These are phyloP conservation scores for Cygnus atratus DNA, from an alignment of 2,113 vertebrate genomes.

Conservation along the genomic window DNA sequence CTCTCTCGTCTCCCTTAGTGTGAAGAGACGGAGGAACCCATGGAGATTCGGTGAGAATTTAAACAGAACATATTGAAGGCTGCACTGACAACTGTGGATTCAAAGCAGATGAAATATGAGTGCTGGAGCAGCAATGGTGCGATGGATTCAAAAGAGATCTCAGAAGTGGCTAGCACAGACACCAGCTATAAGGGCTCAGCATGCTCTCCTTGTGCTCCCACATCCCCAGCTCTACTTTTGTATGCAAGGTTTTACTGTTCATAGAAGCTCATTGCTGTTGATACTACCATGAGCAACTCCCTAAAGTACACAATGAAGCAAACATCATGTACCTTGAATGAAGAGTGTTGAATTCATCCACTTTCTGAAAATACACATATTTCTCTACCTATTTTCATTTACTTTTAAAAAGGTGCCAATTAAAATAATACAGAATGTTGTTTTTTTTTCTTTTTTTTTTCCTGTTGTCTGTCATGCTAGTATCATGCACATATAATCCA, in stretches of 20 bases:
- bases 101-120: constrained; percentile 35
- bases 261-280: constrained; percentile 3
- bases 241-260: neutral
- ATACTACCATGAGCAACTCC: constrained; percentile 3
- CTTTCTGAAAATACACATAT: neutral
- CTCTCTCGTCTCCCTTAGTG: constrained; percentile 16
- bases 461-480: neutral
- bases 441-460: neutral
- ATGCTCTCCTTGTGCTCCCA: neutral
- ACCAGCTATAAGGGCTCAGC: neutral
- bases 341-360: neutral
- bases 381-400: neutral
- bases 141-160: neutral
- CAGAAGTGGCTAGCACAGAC: neutral
- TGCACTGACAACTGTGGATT: constrained; percentile 33
- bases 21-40: constrained; percentile 49
- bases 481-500: neutral
- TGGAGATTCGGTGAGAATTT: constrained; percentile 24
- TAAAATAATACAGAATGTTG: neutral
- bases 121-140: neutral
- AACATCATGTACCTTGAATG: neutral
- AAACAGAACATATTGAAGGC: constrained; percentile 50
- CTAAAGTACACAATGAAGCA: neutral
- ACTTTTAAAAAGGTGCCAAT: neutral
- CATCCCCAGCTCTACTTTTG: neutral